phyloP scores from a whole-genome alignment of 2,797 vertebrate genomes.

The Sebastes vulpes region DNA sequence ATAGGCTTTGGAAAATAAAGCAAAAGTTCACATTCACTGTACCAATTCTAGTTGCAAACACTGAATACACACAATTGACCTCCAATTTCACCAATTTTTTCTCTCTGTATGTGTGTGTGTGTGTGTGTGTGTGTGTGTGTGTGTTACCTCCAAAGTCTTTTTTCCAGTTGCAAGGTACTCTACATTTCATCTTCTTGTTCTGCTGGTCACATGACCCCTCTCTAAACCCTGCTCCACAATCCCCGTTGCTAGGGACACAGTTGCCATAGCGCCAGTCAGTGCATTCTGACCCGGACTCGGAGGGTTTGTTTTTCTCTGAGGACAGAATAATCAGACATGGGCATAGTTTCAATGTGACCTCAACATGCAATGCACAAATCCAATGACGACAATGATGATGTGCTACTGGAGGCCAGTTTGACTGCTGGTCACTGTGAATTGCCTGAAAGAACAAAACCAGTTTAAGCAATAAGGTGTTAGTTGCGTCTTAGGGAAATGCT shows the following conservation, averaged over 20 bases:
- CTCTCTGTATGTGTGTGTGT: background rate
- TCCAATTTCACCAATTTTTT: background rate
- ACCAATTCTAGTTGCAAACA: background rate
- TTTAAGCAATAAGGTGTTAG: too few species aligned
- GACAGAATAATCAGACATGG: background rate
- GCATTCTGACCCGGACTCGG: slow-evolving; percentile 85
- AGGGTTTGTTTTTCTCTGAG: slow-evolving; percentile 86
- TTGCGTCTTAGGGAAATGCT: too few species aligned
- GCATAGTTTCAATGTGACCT: background rate
- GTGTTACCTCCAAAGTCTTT: slow-evolving; percentile 91
- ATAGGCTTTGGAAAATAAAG: background rate
- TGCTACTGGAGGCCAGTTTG: background rate
- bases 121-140: background rate
- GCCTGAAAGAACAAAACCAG: too few species aligned
- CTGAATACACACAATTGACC: background rate
- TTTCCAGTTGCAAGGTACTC: slow-evolving; percentile 95
- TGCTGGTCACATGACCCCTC: slow-evolving; percentile 90
- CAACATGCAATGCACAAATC: background rate
- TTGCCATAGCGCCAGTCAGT: slow-evolving; percentile 91
- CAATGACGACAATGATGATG: too few species aligned
- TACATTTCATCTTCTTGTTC: slow-evolving; percentile 90
- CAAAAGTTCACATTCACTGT: background rate
- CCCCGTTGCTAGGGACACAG: slow-evolving; percentile 90
- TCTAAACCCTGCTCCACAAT: slow-evolving; percentile 89
- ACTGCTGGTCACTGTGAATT: background rate